phyloP scores from a whole-genome alignment of 2,888 invertebrate species.

The Hydroisotoma schaefferi region DNA sequence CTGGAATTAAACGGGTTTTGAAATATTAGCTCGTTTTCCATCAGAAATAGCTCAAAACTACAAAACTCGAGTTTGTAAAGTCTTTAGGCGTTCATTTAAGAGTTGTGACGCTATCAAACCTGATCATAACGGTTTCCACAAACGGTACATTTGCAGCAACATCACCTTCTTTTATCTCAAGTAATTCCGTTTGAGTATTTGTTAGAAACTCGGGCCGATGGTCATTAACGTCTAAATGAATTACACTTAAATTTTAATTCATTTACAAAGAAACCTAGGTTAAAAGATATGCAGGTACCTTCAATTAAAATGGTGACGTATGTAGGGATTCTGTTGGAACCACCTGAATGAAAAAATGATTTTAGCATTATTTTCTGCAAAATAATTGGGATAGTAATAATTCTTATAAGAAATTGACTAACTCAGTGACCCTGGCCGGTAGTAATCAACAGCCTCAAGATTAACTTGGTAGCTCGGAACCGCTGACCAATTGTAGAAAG shows the following conservation, averaged over 20 bases:
- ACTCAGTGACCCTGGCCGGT: slow-evolving; percentile 1
- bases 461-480: not conserved
- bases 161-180: not conserved
- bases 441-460: slow-evolving; percentile 25
- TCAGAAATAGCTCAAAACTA: too few relatives aligned
- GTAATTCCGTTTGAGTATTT: not conserved
- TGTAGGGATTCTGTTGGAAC: not conserved
- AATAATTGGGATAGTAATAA: not conserved
- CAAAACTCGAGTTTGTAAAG: too few relatives aligned
- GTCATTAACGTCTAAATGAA: slow-evolving; percentile 20
- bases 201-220: slow-evolving; percentile 23
- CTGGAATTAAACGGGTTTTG: not conserved
- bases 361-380: not conserved
- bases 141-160: not conserved
- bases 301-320: not conserved
- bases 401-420: not conserved
- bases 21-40: not conserved
- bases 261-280: not conserved
- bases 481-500: slow-evolving; percentile 21
- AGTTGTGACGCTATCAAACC: not conserved
- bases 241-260: not conserved
- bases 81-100: not conserved
- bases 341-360: not conserved
- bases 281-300: not conserved
- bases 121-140: slow-evolving; percentile 7